These are phyloP conservation scores for Latheticus oryzae DNA, from an alignment of 2,888 invertebrate genomes.

Conservation along the genomic window DNA sequence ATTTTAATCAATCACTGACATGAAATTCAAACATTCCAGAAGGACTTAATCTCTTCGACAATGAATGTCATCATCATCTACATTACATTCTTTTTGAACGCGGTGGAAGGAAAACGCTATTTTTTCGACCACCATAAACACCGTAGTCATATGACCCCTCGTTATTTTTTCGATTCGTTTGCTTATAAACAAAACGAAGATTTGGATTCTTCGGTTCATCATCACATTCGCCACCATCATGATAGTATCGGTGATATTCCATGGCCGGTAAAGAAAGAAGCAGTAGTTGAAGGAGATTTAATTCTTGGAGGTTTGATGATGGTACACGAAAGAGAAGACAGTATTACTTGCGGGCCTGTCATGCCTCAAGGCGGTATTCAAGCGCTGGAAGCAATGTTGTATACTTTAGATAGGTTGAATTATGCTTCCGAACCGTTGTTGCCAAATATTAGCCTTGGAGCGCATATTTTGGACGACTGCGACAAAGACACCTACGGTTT, in stretches of 20 bases:
- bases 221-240: constrained; percentile 49
- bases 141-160: constrained; percentile 8
- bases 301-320: constrained; percentile 94
- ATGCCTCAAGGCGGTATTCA: constrained; percentile 94
- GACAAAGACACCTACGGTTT: constrained; percentile 96
- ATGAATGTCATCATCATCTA: constrained; percentile 17
- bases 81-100: constrained; percentile 4
- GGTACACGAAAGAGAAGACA: constrained; percentile 92
- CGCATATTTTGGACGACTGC: constrained; percentile 92
- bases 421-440: constrained; percentile 73
- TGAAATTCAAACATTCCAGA: constrained; percentile 10
- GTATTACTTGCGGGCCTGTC: constrained; percentile 88
- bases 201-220: constrained; percentile 39
- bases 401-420: constrained; percentile 86
- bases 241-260: constrained; percentile 52
- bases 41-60: constrained; percentile 7
- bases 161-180: constrained; percentile 10
- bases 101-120: constrained; percentile 11
- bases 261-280: constrained; percentile 89
- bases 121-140: constrained; percentile 21
- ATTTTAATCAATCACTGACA: too few species aligned
- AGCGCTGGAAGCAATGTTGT: constrained; percentile 92
- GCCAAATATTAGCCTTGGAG: constrained; percentile 85
- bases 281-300: constrained; percentile 88
- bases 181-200: constrained; percentile 40